Percentiles rank a stretch among this genome's conserved stretches.
Evolutionary conservation across 2,113 vertebrate genomes (phyloP).

Genomic region (Neotragus pygmaeus): DNA sequence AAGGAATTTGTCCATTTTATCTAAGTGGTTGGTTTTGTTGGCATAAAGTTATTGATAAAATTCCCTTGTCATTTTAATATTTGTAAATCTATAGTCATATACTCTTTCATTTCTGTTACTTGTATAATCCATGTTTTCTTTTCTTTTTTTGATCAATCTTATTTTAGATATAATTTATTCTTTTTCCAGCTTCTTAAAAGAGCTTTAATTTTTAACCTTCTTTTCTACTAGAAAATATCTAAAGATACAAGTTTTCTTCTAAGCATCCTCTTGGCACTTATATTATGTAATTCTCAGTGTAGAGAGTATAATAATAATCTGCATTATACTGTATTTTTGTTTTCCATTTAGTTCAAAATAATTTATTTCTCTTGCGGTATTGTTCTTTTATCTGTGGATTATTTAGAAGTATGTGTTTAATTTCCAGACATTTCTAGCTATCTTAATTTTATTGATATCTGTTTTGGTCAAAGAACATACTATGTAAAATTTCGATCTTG

Average conservation of each 20-base stretch:
- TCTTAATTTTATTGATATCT: not conserved
- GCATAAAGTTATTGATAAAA: not conserved
- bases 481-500: not conserved
- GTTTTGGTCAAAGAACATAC: not conserved
- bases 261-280: not conserved
- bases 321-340: not conserved
- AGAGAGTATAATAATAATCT: not conserved
- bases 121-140: not conserved
- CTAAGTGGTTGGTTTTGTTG: constrained; percentile 1
- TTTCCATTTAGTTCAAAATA: not conserved
- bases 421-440: not conserved
- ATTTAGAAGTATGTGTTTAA: not conserved
- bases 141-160: not conserved
- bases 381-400: not conserved
- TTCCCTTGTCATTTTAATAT: not conserved
- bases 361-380: not conserved
- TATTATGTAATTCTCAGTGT: not conserved
- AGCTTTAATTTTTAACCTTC: not conserved
- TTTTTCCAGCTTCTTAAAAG: not conserved
- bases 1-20: not conserved
- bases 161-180: not conserved
- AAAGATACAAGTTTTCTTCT: not conserved
- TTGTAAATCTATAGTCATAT: not conserved
- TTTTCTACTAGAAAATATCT: constrained; percentile 2
- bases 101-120: not conserved